Conservation (phyloP, 2,797 vertebrate species). For the Pygocentrus nattereri region DNA sequence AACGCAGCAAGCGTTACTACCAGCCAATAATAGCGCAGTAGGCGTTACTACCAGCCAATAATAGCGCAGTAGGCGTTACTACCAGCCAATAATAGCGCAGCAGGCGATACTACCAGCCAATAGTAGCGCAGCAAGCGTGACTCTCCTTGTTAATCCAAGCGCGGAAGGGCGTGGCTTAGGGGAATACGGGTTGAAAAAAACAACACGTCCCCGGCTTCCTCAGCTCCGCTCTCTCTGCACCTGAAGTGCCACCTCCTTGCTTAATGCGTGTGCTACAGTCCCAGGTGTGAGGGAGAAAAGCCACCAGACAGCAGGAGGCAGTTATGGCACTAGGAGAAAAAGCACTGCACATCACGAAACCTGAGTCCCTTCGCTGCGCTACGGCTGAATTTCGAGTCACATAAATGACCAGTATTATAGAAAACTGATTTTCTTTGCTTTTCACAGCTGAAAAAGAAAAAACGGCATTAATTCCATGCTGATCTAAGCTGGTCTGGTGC, state of each 20-base stretch:
- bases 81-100: not conserved
- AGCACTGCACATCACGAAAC: slow-evolving; percentile 5
- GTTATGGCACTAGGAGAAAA: not conserved
- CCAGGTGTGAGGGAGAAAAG: not conserved
- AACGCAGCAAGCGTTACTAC: not conserved
- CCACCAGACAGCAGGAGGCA: not conserved
- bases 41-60: not conserved
- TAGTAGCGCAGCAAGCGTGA: not conserved
- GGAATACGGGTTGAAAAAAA: not conserved
- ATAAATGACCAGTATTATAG: too few species aligned
- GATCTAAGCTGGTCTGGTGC: too few species aligned
- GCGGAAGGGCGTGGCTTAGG: not conserved
- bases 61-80: not conserved
- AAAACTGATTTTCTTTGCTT: too few species aligned
- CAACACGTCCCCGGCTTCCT: not conserved
- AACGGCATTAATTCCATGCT: too few species aligned
- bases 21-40: not conserved
- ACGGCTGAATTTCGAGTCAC: not conserved
- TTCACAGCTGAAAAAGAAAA: too few species aligned
- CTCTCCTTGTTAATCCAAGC: not conserved
- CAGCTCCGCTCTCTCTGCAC: not conserved
- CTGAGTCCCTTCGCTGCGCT: not conserved
- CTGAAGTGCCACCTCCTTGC: slow-evolving; percentile 12
- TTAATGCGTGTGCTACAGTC: slow-evolving; percentile 13
- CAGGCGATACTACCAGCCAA: not conserved